These are phyloP conservation scores for Leucoma salicis DNA, from an alignment of 2,888 invertebrate species.

Conservation along the genomic window DNA sequence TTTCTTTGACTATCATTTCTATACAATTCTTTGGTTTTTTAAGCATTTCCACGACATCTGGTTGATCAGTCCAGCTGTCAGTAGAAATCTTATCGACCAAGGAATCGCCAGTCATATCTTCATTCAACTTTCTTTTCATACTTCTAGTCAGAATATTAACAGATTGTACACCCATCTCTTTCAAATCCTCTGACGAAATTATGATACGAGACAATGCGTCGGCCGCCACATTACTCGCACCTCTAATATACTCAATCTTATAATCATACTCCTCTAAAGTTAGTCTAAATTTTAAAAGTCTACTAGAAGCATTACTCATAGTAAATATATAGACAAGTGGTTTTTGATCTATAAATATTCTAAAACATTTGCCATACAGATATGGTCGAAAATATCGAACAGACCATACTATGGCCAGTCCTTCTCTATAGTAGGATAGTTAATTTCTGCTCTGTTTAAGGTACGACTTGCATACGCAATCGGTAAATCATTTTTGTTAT, in stretches of 20 bases:
- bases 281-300: slow-evolving; percentile 1
- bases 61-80: background rate
- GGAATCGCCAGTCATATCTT: background rate
- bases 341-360: background rate
- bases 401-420: slow-evolving; percentile 1
- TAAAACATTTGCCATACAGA: background rate
- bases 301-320: background rate
- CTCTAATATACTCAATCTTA: background rate
- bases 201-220: background rate
- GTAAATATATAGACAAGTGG: background rate
- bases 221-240: background rate
- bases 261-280: slow-evolving; percentile 1
- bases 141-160: background rate
- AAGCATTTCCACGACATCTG: background rate
- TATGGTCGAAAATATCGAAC: slow-evolving; percentile 1
- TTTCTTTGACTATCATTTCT: background rate
- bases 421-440: slow-evolving; percentile 14
- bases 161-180: background rate
- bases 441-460: slow-evolving; percentile 14
- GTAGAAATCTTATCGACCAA: background rate
- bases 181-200: background rate
- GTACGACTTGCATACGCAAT: slow-evolving; percentile 20
- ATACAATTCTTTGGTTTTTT: background rate
- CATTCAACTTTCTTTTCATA: background rate
- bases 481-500: background rate